phyloP scores from a whole-genome alignment of 1,140 invertebrate species.

The Eulimnadia texana region DNA sequence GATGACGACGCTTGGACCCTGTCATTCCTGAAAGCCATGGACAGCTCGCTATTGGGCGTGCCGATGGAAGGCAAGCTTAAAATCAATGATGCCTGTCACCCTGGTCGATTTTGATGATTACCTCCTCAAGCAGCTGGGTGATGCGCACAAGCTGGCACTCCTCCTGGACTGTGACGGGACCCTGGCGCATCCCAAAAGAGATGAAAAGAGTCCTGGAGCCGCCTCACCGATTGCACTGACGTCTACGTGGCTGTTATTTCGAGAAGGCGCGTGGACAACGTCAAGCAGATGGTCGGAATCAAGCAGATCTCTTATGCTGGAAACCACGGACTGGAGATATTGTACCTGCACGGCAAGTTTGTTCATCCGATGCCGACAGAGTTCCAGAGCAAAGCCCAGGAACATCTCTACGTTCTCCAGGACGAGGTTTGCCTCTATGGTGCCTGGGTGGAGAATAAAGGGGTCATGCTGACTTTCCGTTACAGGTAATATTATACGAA shows the following conservation, averaged over 20 bases:
- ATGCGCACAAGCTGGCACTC: constrained; percentile 65
- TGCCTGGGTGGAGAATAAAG: constrained; percentile 86
- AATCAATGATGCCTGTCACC: constrained; percentile 63
- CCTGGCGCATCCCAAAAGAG: constrained; percentile 59
- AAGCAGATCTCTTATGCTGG: constrained; percentile 80
- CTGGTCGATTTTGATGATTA: constrained; percentile 78
- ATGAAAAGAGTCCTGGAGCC: constrained; percentile 64
- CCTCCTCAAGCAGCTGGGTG: constrained; percentile 69
- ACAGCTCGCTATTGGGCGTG: constrained; percentile 9
- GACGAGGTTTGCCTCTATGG: constrained; percentile 64
- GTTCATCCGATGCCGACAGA: constrained; percentile 78
- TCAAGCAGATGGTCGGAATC: constrained; percentile 77
- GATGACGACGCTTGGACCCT: constrained; percentile 83
- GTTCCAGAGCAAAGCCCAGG: constrained; percentile 61
- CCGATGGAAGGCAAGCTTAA: not conserved
- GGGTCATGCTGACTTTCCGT: constrained; percentile 70
- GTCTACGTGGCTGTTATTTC: constrained; percentile 79
- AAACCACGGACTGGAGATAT: constrained; percentile 74
- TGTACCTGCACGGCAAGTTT: constrained; percentile 78
- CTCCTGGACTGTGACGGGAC: constrained; percentile 82
- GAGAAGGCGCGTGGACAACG: constrained; percentile 69
- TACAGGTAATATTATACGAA: constrained; percentile 37
- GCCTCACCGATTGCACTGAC: constrained; percentile 70
- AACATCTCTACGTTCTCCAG: constrained; percentile 59
- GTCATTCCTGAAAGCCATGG: constrained; percentile 56